Base-by-base conservation (phyloP, 2,888 invertebrate genomes). In the Criorhina ranunculi region DNA sequence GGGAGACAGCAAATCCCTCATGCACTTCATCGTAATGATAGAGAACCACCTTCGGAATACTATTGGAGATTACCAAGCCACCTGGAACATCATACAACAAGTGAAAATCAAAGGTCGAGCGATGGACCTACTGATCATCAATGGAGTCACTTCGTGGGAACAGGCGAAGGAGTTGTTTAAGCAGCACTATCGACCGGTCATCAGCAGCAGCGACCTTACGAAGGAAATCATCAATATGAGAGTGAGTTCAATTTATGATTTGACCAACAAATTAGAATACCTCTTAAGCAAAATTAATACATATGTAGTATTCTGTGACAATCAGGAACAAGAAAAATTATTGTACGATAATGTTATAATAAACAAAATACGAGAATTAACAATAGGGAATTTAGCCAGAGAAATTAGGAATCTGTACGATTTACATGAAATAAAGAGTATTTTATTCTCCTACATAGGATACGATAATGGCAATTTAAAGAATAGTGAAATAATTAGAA, bases 221-320 rank as follows among this genome's bases (percentile, higher is more conserved):
- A 69, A 15, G 35, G 35, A 57, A 15, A 69, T 69, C 11, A 29
- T 19, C 7, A 60, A 19, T 49, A 73, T 73, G 73, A 60, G 35
- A 73, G 53, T 62, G 12, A 51, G 62, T 62, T 62, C 62, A 12
- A 60, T 70, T 12, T 70, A 59, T 19, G 59, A 70, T 12, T 35
- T 59, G 59, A 29, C 19, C 11, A 49, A 72, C 40, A 51, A 51
- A 29, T 8, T 60, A 72, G 37, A 51, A 51, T 72, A 49, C 46
- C 17, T 60, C 3, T 31, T 59, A 57, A 60, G 60, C 49, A 57
- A 49, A 49, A 12, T 51, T 11, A 59, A 51, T 40, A 37, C 72
- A 5, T 60, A 49, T 72, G 31, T 49, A 29, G 40, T 51, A 11
- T 60, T 72, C 15, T 35, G 17, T 11, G 60, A 49, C 0, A 60